Conservation (phyloP, 2,888 invertebrate species). For the Lepidocyrtoides sp. region DNA sequence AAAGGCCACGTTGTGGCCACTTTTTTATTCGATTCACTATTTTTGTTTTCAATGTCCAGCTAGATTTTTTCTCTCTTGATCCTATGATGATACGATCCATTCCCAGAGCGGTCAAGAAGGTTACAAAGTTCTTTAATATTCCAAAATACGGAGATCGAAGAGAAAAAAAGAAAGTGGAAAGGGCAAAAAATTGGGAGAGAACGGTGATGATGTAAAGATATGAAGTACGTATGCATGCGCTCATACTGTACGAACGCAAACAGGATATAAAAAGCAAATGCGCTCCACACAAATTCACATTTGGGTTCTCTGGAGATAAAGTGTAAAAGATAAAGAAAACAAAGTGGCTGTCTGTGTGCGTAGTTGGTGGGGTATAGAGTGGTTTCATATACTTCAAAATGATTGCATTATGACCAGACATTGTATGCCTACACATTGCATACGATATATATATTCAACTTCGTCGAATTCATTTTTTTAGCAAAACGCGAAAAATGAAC, state of each 20-base stretch:
- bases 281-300: conserved; percentile 58
- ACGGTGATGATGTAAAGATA: background rate
- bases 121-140: conserved; percentile 64
- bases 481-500: no score
- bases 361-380: background rate
- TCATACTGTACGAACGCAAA: no score
- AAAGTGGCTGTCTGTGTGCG: background rate
- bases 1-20: conserved; percentile 69
- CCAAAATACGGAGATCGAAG: background rate
- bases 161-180: conserved; percentile 36
- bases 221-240: conserved; percentile 18
- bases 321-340: conserved; percentile 30
- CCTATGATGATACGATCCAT: conserved; percentile 53
- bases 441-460: no score
- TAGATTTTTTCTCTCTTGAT: background rate
- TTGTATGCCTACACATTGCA: no score
- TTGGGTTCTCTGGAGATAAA: conserved; percentile 50
- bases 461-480: no score
- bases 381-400: background rate
- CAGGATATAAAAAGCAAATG: background rate
- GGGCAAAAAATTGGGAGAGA: conserved; percentile 22
- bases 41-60: background rate
- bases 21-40: background rate
- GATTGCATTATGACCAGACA: no score
- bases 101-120: conserved; percentile 68